Evolutionary conservation across 2,797 vertebrate species (phyloP).

Genomic region (Sus cebifrons): DNA sequence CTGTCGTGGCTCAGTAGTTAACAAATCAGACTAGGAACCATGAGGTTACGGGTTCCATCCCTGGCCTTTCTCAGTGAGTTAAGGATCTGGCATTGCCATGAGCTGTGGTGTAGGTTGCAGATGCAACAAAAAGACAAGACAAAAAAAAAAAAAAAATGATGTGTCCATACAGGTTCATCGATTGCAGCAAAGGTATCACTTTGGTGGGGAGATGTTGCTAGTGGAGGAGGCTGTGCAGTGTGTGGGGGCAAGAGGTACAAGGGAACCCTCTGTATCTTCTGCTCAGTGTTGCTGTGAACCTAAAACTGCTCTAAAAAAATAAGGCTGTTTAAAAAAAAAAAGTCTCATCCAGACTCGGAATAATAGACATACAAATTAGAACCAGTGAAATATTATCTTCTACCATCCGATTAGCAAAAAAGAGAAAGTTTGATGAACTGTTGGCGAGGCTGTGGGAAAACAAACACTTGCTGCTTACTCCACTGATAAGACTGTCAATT

Average conservation of each 20-base stretch:
- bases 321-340: neutral
- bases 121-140: too few species aligned
- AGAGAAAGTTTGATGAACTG: neutral
- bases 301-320: neutral
- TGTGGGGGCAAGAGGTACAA: neutral
- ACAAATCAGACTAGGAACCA: too few species aligned
- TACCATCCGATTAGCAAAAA: slow-evolving; percentile 9
- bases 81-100: too few species aligned
- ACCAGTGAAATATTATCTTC: neutral
- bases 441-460: neutral
- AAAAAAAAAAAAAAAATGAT: too few species aligned
- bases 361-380: neutral
- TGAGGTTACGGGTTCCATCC: too few species aligned
- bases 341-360: neutral
- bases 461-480: neutral
- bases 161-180: neutral
- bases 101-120: too few species aligned
- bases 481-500: neutral
- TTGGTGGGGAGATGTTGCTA: neutral
- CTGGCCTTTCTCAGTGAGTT: too few species aligned
- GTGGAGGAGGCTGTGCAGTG: neutral
- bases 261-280: neutral
- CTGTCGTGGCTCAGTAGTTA: too few species aligned
- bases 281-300: neutral
- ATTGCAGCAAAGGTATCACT: neutral